Evolutionary conservation across 1,140 invertebrate species (phyloP).

Genomic region (Phthorimaea operculella): DNA sequence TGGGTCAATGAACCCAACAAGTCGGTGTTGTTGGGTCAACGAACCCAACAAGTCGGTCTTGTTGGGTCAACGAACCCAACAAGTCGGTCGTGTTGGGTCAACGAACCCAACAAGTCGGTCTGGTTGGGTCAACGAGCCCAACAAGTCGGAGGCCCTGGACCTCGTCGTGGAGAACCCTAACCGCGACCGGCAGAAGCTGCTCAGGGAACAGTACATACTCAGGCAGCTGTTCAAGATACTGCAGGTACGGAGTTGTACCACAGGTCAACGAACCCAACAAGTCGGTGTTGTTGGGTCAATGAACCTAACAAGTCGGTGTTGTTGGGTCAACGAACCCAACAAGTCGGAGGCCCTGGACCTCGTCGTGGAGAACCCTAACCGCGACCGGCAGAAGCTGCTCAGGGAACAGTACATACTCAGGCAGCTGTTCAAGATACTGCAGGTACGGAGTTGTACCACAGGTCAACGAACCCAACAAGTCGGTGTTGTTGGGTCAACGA

Average conservation of each 20-base stretch:
- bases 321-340: constrained; percentile 95
- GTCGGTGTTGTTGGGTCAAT: no score
- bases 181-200: constrained; percentile 94
- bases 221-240: constrained; percentile 96
- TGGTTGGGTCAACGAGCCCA: constrained; percentile 93
- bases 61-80: no score
- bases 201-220: constrained; percentile 97
- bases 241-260: constrained; percentile 73
- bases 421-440: constrained; percentile 94
- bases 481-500: no score
- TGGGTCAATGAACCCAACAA: no score
- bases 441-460: constrained; percentile 60
- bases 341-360: constrained; percentile 95
- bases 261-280: no score
- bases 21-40: no score
- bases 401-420: constrained; percentile 98
- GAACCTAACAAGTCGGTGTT: no score
- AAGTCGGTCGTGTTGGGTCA: no score
- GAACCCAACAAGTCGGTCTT: no score
- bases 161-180: constrained; percentile 90
- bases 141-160: constrained; percentile 94
- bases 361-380: constrained; percentile 87
- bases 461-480: no score
- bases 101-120: no score
- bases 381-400: constrained; percentile 96